Percentiles rank a stretch among this genome's conserved stretches.
Conservation (phyloP, 2,888 invertebrate genomes). For the Drosophila ezoana region DNA sequence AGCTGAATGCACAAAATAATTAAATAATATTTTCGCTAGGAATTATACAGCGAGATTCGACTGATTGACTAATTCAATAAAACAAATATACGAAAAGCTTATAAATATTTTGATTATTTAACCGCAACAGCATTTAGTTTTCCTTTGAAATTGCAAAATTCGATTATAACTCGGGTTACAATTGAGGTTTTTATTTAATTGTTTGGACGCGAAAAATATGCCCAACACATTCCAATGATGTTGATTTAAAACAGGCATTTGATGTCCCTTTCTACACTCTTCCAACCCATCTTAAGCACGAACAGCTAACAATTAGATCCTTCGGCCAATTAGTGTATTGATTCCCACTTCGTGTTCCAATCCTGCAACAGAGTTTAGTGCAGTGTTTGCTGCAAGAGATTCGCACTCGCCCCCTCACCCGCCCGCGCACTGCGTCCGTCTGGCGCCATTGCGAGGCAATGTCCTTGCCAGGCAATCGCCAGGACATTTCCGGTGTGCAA, state of each 20-base stretch:
- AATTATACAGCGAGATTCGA: constrained; percentile 24
- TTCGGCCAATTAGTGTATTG: constrained; percentile 36
- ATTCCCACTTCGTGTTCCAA: constrained; percentile 5
- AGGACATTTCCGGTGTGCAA: constrained; percentile 42
- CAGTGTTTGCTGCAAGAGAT: constrained; percentile 24
- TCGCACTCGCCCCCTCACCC: not conserved
- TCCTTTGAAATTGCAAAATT: not conserved
- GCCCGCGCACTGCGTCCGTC: not conserved
- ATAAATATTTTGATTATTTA: constrained; percentile 1
- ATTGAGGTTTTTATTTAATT: not conserved
- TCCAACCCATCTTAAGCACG: not conserved
- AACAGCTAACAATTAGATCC: constrained; percentile 10
- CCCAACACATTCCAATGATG: not conserved
- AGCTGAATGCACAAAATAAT: constrained; percentile 27
- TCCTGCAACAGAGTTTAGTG: constrained; percentile 5
- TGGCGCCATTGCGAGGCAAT: not conserved
- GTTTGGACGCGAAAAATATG: not conserved
- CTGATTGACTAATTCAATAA: constrained; percentile 21
- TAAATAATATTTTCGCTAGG: constrained; percentile 51
- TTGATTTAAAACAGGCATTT: not conserved
- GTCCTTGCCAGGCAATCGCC: constrained; percentile 24
- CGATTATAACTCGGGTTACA: not conserved
- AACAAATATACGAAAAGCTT: not conserved
- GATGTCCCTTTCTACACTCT: not conserved
- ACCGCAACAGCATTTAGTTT: constrained; percentile 12